Base-by-base conservation (phyloP, 2,797 vertebrate genomes). In the Melanotaenia boesemani region DNA sequence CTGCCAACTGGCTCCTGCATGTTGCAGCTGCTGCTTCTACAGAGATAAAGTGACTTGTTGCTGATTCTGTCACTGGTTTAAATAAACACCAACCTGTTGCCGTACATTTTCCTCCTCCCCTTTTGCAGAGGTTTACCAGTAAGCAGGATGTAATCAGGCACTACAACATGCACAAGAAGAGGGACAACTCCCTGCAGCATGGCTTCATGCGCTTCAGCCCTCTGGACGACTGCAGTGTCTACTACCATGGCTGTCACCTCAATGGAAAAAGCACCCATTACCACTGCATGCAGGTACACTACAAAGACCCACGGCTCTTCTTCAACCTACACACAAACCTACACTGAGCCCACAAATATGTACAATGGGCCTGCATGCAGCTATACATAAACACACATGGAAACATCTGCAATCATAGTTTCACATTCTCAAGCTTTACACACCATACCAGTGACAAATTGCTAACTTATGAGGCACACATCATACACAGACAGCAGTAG, bases 81-180 rank as follows among this genome's bases (percentile, higher is more conserved):
- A 90, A 91, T 90, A 91, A 92, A 91, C 88, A 82, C 82, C 88
- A 93, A 94, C 94, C 91, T 94, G 92, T 94, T 92, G 90, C 91
- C 81, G 72, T 93, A 84, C 89, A 85, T 87, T 81, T 78, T n/a
- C 48, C 64, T 77, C 54, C 1, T 80, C 63, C 74, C 76, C 30
- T 86, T 88, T 92, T 92, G 91, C 97, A 99, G 98, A 97, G 98
- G 93, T 99, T 99, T 95, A 99, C 98, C 64, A 99, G 98, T 93
- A 99, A 99, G 91, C 98, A 99, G 94, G 98, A 99, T 46, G 98
- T 99, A 91, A 99, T 99, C 91, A 96, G 98, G 85, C 98, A 99
- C 93, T 99, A 99, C 96, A 99, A 99, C 95, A 99, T 99, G 98
- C 98, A 99, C 95, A 99, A 99, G 96, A 99, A 99, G 84, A 94